Evolutionary conservation across 2,888 invertebrate genomes (phyloP).

Genomic region (Auanema freiburgensis): DNA sequence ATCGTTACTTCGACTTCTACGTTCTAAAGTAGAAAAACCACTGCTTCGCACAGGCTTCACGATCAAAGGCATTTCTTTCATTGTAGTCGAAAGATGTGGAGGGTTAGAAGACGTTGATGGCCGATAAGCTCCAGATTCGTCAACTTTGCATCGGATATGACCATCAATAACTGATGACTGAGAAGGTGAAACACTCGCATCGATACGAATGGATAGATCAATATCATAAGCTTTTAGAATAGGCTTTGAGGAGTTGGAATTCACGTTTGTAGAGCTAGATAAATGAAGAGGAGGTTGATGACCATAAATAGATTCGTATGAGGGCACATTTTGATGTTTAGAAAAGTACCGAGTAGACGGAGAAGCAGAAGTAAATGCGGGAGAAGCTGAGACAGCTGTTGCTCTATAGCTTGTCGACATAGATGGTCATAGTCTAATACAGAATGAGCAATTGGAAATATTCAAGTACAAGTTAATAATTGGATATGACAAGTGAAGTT

Average conservation of each 20-base stretch:
- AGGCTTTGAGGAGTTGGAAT: not conserved
- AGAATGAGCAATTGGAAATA: too few species aligned
- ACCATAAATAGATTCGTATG: slow-evolving; percentile 11
- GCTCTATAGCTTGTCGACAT: too few species aligned
- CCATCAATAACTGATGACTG: slow-evolving; percentile 7
- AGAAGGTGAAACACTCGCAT: slow-evolving; percentile 4
- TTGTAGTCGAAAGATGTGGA: not conserved
- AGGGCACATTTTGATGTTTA: slow-evolving; percentile 1
- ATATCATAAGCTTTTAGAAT: slow-evolving; percentile 29
- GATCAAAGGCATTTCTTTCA: slow-evolving; percentile 30
- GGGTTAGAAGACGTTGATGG: slow-evolving; percentile 5
- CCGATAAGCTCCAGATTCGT: slow-evolving; percentile 16
- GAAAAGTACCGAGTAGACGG: slow-evolving; percentile 16
- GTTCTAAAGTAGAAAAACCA: slow-evolving; percentile 8
- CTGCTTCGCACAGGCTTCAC: slow-evolving; percentile 41
- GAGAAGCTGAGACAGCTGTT: not conserved
- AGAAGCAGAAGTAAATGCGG: not conserved
- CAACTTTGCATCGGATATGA: slow-evolving; percentile 16
- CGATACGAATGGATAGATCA: slow-evolving; percentile 22
- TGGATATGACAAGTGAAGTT: too few species aligned
- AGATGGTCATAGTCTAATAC: too few species aligned
- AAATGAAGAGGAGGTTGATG: slow-evolving; percentile 1
- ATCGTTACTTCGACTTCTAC: slow-evolving; percentile 17
- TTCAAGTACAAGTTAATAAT: too few species aligned
- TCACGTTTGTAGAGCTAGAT: not conserved